Evolutionary conservation across 2,888 invertebrate species (phyloP), one percentile per base, ranked within the genome.

Genomic region (Hirtodrosophila alboralis): DNA sequence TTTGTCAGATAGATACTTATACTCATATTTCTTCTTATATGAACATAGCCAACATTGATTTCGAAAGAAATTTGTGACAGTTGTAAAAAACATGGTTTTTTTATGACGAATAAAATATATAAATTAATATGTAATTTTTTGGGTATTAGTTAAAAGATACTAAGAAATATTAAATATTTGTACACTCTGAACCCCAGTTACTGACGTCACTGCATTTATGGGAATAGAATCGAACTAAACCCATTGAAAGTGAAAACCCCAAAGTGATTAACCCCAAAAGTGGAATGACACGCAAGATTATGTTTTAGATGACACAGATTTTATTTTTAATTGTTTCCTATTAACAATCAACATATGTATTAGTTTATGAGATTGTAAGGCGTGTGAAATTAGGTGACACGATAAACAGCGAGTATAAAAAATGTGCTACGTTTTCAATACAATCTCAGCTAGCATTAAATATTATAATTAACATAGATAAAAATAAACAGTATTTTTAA

Each of bases 201-300:
- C 0, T 1, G 8, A 30, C 31, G 60, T 9, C 53, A 16, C 47
- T 49, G 67, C 0, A 1, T 31, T n/a, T 23, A 41, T 45, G 28
- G n/a, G n/a, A 26, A 37, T 16, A 47, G 3, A 21, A 36, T 3
- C 8, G 18, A 21, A 44, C 43, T 30, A 48, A 37, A 45, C 12
- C 38, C 45, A 78, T 58, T 66, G 71, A 81, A 81, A 77, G 75
- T 61, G 78, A 62, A 74, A 61, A 31, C n/a, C n/a, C n/a, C n/a
- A n/a, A n/a, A n/a, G n/a, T n/a, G n/a, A 0, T 30, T 51, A 63
- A 34, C 56, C 65, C 52, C 28, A 53, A 54, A 52, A 14, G 16
- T 30, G 10, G 21, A 27, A 49, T 37, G 48, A 57, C 58, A 63
- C 37, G 51, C 51, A 38, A 75, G 53, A 70, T 59, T 60, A 48